A percentile compares a stretch with the other conserved stretches of the same genome.
Conservation (phyloP, 2,888 invertebrate genomes). For the Mesoligia furuncula region DNA sequence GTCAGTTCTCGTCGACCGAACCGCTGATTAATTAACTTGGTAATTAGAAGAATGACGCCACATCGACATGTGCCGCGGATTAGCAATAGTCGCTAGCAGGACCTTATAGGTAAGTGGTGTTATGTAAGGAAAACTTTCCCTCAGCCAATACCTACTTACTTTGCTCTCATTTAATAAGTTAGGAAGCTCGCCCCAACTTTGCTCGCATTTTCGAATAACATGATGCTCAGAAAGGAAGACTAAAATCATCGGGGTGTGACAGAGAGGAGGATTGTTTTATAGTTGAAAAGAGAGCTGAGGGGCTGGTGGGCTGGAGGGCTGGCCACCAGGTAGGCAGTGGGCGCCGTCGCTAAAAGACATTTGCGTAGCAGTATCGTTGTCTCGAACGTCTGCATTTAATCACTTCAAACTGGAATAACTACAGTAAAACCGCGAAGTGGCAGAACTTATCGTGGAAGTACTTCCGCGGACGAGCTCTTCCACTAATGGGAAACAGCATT, state of each 20-base stretch:
- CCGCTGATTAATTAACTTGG: background rate
- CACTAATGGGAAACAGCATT: background rate
- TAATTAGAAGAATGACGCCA: slow-evolving; percentile 13
- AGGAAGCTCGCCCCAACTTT: background rate
- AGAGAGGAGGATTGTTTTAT: background rate
- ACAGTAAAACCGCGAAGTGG: background rate
- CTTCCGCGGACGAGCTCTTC: background rate
- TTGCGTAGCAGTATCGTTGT: background rate
- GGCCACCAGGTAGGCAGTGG: background rate
- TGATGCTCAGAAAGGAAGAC: background rate
- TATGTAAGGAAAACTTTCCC: slow-evolving; percentile 42
- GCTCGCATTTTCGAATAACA: background rate
- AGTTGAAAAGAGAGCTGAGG: background rate
- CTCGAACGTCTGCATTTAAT: background rate
- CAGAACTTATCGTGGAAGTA: background rate
- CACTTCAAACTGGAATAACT: background rate
- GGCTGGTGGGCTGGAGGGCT: background rate
- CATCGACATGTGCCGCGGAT: background rate
- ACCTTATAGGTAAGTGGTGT: background rate
- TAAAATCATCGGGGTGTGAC: background rate
- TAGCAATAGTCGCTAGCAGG: slow-evolving; percentile 17
- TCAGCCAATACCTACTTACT: background rate
- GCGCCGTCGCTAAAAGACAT: background rate
- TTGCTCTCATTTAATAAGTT: slow-evolving; percentile 29
- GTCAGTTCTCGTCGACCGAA: background rate